Evolutionary conservation across 2,113 vertebrate species (phyloP).

Genomic region (Oreochromis tanganicae): DNA sequence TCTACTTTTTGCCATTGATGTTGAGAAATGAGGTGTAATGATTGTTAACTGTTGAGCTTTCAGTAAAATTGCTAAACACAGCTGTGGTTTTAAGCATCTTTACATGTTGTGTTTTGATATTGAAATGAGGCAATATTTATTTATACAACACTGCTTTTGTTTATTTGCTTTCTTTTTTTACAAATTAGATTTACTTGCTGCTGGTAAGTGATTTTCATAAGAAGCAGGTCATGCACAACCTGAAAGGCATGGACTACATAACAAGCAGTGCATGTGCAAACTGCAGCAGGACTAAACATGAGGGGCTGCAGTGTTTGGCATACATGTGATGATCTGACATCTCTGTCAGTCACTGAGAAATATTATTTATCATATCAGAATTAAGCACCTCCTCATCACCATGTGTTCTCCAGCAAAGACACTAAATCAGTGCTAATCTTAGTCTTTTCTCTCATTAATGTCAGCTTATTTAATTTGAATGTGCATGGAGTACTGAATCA

Average conservation of each 20-base stretch:
- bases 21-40: neutral
- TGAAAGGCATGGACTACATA: neutral
- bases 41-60: neutral
- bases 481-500: neutral
- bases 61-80: neutral
- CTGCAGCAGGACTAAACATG: neutral
- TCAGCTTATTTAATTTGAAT: neutral
- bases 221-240: neutral
- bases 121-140: neutral
- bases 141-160: neutral
- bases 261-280: neutral
- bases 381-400: constrained; percentile 14
- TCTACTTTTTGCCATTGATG: neutral
- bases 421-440: constrained; percentile 30
- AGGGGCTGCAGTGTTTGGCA: constrained; percentile 6
- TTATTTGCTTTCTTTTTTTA: neutral
- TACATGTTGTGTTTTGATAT: neutral
- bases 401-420: constrained; percentile 2
- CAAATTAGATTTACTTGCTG: neutral
- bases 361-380: constrained; percentile 18
- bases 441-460: constrained; percentile 7
- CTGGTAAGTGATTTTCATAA: neutral
- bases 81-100: neutral
- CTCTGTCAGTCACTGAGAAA: constrained; percentile 27
- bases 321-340: constrained; percentile 16